A percentile compares a stretch with the other conserved stretches of the same genome.
Evolutionary conservation across 2,797 vertebrate genomes (phyloP).

Genomic region (Takifugu rubripes): DNA sequence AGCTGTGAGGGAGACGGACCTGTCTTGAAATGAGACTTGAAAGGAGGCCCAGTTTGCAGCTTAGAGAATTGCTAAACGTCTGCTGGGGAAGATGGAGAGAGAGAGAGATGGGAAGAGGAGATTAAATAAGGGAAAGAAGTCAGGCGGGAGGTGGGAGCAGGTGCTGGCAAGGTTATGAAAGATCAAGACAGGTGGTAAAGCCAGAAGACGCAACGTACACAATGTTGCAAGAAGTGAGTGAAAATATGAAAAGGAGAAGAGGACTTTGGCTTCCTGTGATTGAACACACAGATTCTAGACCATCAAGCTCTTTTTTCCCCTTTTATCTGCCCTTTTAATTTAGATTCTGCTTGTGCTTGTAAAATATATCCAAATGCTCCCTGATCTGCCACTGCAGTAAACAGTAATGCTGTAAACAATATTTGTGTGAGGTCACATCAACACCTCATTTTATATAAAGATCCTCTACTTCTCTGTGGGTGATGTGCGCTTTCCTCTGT

Average conservation of each 20-base stretch:
- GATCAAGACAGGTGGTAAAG: slow-evolving; percentile 16
- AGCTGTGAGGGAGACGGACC: slow-evolving; percentile 54
- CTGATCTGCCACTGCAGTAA: too few relatives aligned
- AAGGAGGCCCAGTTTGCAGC: slow-evolving; percentile 61
- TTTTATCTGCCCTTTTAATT: slow-evolving; percentile 5
- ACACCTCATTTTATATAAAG: too few relatives aligned
- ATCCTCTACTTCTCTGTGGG: too few relatives aligned
- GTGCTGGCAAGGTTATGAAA: slow-evolving; percentile 44
- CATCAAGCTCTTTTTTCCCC: slow-evolving; percentile 2
- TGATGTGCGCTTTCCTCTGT: too few relatives aligned
- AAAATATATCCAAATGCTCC: too few relatives aligned
- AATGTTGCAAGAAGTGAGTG: slow-evolving; percentile 10
- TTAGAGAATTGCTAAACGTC: slow-evolving; percentile 65
- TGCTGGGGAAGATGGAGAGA: slow-evolving; percentile 37
- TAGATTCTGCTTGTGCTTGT: slow-evolving; percentile 19
- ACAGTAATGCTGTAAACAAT: too few relatives aligned
- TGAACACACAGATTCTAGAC: slow-evolving; percentile 35
- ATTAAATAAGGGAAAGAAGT: slow-evolving; percentile 43
- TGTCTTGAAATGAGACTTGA: slow-evolving; percentile 67
- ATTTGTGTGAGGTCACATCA: too few relatives aligned
- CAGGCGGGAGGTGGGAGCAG: slow-evolving; percentile 32
- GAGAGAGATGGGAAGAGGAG: slow-evolving; percentile 24
- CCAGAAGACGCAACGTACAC: slow-evolving; percentile 1
- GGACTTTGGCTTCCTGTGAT: slow-evolving; percentile 6
- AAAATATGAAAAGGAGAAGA: slow-evolving; percentile 10